These are phyloP conservation scores for Bombus cullumanus DNA, from an alignment of 1,140 invertebrate species.

Conservation along the genomic window DNA sequence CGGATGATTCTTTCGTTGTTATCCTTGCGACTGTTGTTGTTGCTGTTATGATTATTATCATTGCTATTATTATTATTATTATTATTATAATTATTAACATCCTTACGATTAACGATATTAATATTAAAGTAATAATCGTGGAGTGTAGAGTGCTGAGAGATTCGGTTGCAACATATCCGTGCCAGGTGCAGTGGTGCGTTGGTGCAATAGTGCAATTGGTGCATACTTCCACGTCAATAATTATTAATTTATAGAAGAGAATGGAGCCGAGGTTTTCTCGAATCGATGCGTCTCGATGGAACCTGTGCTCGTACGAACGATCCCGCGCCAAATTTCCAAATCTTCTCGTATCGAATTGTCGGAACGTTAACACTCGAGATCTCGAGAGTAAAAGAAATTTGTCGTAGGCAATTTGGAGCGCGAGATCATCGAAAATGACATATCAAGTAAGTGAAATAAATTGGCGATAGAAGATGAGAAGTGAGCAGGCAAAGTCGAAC, in stretches of 20 bases:
- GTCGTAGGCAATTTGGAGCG: not conserved
- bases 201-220: conserved; percentile 46
- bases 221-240: conserved; percentile 43
- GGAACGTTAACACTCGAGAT: too few relatives aligned
- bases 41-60: not conserved
- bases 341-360: not conserved
- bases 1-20: not conserved
- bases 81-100: conserved; percentile 15
- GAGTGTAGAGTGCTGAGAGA: conserved; percentile 37
- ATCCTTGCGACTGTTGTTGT: not conserved
- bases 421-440: conserved; percentile 25
- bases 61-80: conserved; percentile 28
- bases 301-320: not conserved
- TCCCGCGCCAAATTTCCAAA: not conserved
- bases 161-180: conserved; percentile 70
- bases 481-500: conserved; percentile 57
- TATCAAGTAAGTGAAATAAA: conserved; percentile 20
- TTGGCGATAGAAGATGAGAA: conserved; percentile 17
- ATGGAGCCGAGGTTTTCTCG: conserved; percentile 2
- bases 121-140: conserved; percentile 24
- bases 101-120: conserved; percentile 43
- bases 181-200: conserved; percentile 66
- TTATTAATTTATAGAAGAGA: conserved; percentile 12
- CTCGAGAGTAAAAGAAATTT: too few relatives aligned
- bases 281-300: not conserved